Base-by-base conservation (phyloP, 2,797 vertebrate genomes). In the Thaleichthys pacificus region DNA sequence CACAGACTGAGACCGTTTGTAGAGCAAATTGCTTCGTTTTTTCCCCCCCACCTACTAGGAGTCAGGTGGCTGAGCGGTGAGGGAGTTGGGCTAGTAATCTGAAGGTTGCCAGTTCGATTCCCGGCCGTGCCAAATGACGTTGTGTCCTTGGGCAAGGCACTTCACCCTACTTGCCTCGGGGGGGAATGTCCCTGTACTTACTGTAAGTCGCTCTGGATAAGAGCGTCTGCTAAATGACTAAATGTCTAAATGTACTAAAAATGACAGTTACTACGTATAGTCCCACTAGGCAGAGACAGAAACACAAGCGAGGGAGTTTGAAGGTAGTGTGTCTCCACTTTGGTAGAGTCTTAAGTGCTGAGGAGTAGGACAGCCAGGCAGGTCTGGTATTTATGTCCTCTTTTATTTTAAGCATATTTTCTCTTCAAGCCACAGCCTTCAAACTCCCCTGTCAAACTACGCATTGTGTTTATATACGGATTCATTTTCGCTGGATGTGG, bases 391-490 rank as follows among this genome's bases (percentile, higher is more conserved):
- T 71, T 73, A 81, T 61, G 32, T 32, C 57, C 32, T 57, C 68
- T 73, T 91, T 88, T 91, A 91, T 91, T 91, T 92, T 86, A 85
- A 83, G 87, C 77, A 61, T 64, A 69, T 80, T 75, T 77, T 77
- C 58, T 6, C 9, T 82, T 71, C 74, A 77, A 68, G 61, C 26
- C 51, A 77, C 80, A 82, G 75, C 80, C 82, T 80, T 86, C 87
- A 84, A 78, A 85, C 80, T 87, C 84, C 87, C 83, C 83, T 88
- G 80, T 90, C 83, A 85, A 75, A 60, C 38, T 78, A 80, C 85
- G 80, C 75, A 26, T 42, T 77, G 89, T 89, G 86, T 91, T 85
- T 12, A 42, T 42, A 64, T 80, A 26, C 62, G 73, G 73, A 77
- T 12, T 12, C 73, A 80, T 77, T 79, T 67, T 74, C 65, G 67